phyloP scores from a whole-genome alignment of 92 coral and sea anemone species.

The Bergia sp. region DNA sequence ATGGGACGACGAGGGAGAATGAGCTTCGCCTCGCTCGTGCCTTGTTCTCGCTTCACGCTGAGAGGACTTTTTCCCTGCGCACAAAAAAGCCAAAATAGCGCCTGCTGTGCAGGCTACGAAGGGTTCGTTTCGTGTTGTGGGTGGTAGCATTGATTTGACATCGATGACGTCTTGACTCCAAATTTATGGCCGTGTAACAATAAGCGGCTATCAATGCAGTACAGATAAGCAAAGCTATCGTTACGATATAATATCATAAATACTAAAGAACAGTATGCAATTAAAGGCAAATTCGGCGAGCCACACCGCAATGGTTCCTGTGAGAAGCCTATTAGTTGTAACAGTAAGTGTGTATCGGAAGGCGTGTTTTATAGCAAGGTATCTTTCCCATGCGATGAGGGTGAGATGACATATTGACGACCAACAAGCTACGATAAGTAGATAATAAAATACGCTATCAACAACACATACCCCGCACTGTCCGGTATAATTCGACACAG shows the following conservation, averaged over 20 bases:
- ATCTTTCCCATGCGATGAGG: slow-evolving; percentile 1
- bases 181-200: not conserved
- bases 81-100: no score
- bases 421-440: not conserved
- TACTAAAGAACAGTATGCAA: not conserved
- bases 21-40: no score
- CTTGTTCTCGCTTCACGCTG: no score
- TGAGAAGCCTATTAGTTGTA: not conserved
- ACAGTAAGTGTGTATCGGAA: not conserved
- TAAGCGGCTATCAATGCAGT: not conserved
- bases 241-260: not conserved
- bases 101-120: not conserved
- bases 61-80: no score
- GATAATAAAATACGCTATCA: not conserved
- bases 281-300: not conserved
- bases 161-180: not conserved
- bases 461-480: not conserved
- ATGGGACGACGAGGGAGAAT: no score
- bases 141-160: not conserved
- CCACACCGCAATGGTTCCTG: not conserved
- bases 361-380: not conserved
- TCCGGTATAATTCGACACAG: not conserved
- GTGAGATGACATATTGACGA: not conserved
- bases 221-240: not conserved
- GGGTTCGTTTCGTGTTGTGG: not conserved